phyloP scores from a whole-genome alignment of 1,140 invertebrate genomes.

The Musca domestica region DNA sequence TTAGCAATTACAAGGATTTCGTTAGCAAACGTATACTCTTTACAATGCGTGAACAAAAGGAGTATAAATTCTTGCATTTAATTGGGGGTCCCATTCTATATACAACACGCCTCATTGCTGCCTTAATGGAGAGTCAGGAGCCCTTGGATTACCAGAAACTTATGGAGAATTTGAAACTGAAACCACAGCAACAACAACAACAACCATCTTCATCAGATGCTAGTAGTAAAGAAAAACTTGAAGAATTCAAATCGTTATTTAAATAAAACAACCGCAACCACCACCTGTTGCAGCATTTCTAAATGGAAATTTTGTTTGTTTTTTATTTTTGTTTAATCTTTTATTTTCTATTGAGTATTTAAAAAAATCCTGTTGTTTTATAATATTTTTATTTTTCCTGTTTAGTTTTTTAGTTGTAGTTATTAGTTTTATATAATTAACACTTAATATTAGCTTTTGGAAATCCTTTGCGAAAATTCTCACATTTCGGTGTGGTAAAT shows the following conservation, averaged over 20 bases:
- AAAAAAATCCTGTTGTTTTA: background rate
- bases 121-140: slow-evolving; percentile 59
- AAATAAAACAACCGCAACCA: slow-evolving; percentile 32
- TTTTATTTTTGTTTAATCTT: background rate
- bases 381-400: background rate
- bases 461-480: slow-evolving; percentile 43
- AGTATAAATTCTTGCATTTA: slow-evolving; percentile 57
- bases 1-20: slow-evolving; percentile 61
- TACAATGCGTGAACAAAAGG: slow-evolving; percentile 54
- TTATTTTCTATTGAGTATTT: background rate
- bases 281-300: background rate
- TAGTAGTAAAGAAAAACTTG: slow-evolving; percentile 5
- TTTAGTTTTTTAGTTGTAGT: no score
- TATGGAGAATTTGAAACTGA: background rate
- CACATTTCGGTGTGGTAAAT: slow-evolving; percentile 49
- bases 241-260: slow-evolving; percentile 48
- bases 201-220: background rate
- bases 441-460: slow-evolving; percentile 47
- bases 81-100: slow-evolving; percentile 63
- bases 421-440: slow-evolving; percentile 26
- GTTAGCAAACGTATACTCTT: slow-evolving; percentile 66
- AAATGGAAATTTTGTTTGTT: background rate
- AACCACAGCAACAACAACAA: background rate
- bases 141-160: slow-evolving; percentile 27
- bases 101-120: slow-evolving; percentile 61